A percentile compares a stretch with the other conserved stretches of the same genome.
phyloP scores from a whole-genome alignment of 1,140 invertebrate genomes.

The Drosophila tristis region DNA sequence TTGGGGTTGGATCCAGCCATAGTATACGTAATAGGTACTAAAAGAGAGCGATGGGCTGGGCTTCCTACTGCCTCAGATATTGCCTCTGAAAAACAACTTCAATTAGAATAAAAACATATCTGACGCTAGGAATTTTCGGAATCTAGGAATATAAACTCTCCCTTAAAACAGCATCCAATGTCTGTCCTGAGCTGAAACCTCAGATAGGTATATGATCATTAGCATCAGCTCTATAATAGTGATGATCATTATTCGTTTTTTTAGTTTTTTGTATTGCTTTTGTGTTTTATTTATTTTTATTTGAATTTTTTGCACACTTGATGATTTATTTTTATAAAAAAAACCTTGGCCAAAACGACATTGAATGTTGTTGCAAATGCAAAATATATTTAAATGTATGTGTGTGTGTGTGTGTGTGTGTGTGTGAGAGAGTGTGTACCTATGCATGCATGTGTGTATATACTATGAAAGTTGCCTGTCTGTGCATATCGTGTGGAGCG shows the following conservation, averaged over 20 bases:
- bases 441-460: background rate
- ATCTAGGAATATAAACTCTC: too few species aligned
- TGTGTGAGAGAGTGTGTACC: constrained; percentile 22
- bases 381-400: background rate
- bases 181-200: too few species aligned
- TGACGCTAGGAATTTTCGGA: too few species aligned
- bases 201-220: too few species aligned
- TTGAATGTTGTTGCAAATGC: constrained; percentile 42
- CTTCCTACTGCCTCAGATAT: too few species aligned
- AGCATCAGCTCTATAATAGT: too few species aligned
- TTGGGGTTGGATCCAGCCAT: constrained; percentile 32
- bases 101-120: too few species aligned
- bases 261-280: constrained; percentile 16
- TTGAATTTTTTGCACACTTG: background rate
- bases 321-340: constrained; percentile 24
- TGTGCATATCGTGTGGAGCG: constrained; percentile 10
- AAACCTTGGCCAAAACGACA: constrained; percentile 18
- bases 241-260: constrained; percentile 42
- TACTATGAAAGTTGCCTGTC: background rate
- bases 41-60: background rate
- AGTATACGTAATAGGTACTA: constrained; percentile 21
- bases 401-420: constrained; percentile 13
- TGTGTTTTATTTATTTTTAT: constrained; percentile 3
- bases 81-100: too few species aligned
- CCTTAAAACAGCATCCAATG: too few species aligned